Evolutionary conservation across 1,140 invertebrate genomes (phyloP), one percentile per base, ranked within the genome.

Genomic region (Drosophila tsacasi): DNA sequence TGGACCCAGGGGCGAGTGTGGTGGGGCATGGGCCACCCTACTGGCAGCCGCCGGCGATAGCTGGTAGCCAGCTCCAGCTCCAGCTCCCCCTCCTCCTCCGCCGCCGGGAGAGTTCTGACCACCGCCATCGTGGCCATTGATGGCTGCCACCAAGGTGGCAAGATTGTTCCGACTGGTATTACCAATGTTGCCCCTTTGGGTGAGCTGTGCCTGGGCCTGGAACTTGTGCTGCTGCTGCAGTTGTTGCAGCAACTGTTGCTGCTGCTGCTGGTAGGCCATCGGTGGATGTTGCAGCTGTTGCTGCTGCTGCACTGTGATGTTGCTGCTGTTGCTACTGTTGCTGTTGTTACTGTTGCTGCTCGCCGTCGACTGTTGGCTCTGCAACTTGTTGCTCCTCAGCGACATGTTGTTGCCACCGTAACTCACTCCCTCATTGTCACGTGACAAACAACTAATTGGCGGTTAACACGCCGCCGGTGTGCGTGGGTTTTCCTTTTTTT

Each of bases 151-250:
- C 49, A 92, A 61, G 21, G 87, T 92, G 55, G 91, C 91, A 72
- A 92, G 52, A 79, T 92, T 92, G 47, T 92, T 92, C 44, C 91
- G 91, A 66, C 91, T 92, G 15, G 92, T 92, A 7, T 57, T 57
- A 9, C 54, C 54, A 57, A 57, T 57, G 25, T 83, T 83, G 67
- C 75, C 64, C 1, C 74, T 32, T n/a, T 66, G 32, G 23, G 92
- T 92, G 21, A 83, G 65, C 23, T 89, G 90, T 0, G 65, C 65
- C 30, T 92, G 87, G 7, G 93, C 92, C 61, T 93, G 93, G 60
- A 94, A 93, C 68, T 93, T 92, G 58, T 92, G 91, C 35, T 92
- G 89, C 54, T 93, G 92, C 63, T 92, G 90, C 64, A 87, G 58
- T 60, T 92, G 89, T 9, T 85, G 83, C 44, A 91, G 71, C 73